A percentile compares a stretch with the other conserved stretches of the same genome.
These are phyloP conservation scores for Nesometra sesokonis DNA, from an alignment of 35 echinoderm and acorn worm species.

Conservation along the genomic window DNA sequence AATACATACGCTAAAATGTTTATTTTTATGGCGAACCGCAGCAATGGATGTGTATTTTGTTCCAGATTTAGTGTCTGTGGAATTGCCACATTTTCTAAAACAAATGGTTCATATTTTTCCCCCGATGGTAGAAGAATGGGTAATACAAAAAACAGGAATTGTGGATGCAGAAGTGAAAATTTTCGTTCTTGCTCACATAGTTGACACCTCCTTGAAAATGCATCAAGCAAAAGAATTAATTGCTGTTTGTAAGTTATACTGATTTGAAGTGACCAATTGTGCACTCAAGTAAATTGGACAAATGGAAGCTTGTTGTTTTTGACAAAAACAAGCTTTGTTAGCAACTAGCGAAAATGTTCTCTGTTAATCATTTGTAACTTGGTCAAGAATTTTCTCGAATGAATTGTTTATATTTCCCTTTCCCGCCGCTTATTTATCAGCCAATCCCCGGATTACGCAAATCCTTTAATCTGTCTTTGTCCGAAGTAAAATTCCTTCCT, in stretches of 20 bases:
- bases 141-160: no score
- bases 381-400: slow-evolving; percentile 18
- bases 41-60: not conserved
- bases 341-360: not conserved
- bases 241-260: not conserved
- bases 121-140: no score
- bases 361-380: not conserved
- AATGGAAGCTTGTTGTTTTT: not conserved
- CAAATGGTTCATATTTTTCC: not conserved
- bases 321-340: not conserved
- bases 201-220: no score
- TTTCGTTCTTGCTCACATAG: not conserved
- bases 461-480: not conserved
- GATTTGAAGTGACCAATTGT: no score
- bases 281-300: not conserved
- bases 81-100: not conserved
- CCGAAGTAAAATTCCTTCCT: not conserved
- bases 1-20: not conserved
- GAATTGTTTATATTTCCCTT: not conserved
- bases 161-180: no score
- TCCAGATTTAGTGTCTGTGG: not conserved
- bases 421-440: not conserved
- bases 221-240: not conserved
- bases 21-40: not conserved
- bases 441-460: not conserved